Conservation (phyloP, 2,888 invertebrate species). For the Pyrochroa serraticornis region DNA sequence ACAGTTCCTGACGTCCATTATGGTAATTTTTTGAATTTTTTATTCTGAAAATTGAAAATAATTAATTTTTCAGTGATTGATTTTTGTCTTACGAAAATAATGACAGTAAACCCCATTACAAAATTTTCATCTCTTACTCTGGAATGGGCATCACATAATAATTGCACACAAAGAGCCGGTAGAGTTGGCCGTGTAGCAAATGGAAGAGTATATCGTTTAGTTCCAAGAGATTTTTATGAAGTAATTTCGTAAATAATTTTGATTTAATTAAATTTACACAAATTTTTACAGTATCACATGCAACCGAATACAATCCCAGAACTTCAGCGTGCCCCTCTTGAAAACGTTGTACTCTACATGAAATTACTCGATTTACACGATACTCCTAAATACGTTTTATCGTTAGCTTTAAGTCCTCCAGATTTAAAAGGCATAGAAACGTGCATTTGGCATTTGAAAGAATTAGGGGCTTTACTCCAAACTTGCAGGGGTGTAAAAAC, state of each 20-base stretch:
- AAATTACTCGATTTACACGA: constrained; percentile 83
- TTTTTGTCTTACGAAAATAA: constrained; percentile 87
- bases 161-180: constrained; percentile 88
- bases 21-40: constrained; percentile 57
- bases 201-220: constrained; percentile 85
- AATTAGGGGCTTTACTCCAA: constrained; percentile 81
- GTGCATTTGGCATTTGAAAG: constrained; percentile 85
- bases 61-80: constrained; percentile 76
- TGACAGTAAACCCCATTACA: constrained; percentile 76
- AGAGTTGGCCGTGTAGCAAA: constrained; percentile 87
- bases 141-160: constrained; percentile 88
- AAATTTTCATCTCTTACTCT: constrained; percentile 80
- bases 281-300: constrained; percentile 27
- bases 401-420: constrained; percentile 86
- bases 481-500: constrained; percentile 56
- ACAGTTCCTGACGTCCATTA: constrained; percentile 88
- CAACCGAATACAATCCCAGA: constrained; percentile 69
- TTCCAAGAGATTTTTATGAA: constrained; percentile 70
- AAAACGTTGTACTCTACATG: constrained; percentile 77
- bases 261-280: neutral
- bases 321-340: constrained; percentile 81
- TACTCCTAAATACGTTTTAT: constrained; percentile 78
- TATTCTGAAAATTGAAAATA: neutral
- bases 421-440: constrained; percentile 79
- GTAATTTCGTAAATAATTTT: constrained; percentile 51